These are phyloP conservation scores for Sterrhoptilus dennistouni DNA, from an alignment of 2,113 vertebrate species.

Conservation along the genomic window DNA sequence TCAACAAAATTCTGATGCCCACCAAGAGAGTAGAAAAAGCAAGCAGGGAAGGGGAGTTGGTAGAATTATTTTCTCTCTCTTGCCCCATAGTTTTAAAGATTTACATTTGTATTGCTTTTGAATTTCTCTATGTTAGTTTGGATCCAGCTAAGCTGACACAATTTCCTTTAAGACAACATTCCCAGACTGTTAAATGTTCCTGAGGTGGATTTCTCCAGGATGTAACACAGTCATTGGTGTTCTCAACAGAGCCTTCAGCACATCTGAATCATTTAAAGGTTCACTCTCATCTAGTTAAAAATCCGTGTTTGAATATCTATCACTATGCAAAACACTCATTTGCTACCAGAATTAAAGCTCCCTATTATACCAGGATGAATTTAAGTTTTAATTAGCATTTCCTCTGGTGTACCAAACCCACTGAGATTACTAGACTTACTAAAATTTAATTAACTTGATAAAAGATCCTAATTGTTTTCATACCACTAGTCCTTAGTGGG, in stretches of 20 bases:
- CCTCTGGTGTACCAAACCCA: conserved; percentile 82
- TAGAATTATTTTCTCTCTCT: neutral
- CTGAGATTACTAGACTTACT: conserved; percentile 87
- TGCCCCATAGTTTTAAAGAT: neutral
- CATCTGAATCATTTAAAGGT: conserved; percentile 67
- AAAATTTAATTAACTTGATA: conserved; percentile 94
- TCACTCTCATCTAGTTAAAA: conserved; percentile 70
- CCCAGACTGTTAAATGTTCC: neutral
- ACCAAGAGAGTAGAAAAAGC: neutral
- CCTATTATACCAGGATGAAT: conserved; percentile 86
- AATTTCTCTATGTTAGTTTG: neutral
- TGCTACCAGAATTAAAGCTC: conserved; percentile 65
- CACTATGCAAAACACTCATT: conserved; percentile 75
- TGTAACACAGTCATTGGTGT: conserved; percentile 42
- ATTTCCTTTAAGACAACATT: neutral
- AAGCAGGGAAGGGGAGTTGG: neutral
- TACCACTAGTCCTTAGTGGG: conserved; percentile 77
- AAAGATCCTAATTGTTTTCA: conserved; percentile 90
- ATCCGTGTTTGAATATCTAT: conserved; percentile 75
- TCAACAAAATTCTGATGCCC: neutral
- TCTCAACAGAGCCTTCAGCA: conserved; percentile 68
- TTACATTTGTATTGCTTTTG: neutral
- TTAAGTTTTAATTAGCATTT: conserved; percentile 90
- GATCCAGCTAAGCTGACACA: neutral
- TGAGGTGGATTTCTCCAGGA: conserved; percentile 18